A percentile compares a stretch with the other conserved stretches of the same genome.
These are phyloP conservation scores for Steatornis caripensis DNA, from an alignment of 2,113 vertebrate genomes.

Conservation along the genomic window DNA sequence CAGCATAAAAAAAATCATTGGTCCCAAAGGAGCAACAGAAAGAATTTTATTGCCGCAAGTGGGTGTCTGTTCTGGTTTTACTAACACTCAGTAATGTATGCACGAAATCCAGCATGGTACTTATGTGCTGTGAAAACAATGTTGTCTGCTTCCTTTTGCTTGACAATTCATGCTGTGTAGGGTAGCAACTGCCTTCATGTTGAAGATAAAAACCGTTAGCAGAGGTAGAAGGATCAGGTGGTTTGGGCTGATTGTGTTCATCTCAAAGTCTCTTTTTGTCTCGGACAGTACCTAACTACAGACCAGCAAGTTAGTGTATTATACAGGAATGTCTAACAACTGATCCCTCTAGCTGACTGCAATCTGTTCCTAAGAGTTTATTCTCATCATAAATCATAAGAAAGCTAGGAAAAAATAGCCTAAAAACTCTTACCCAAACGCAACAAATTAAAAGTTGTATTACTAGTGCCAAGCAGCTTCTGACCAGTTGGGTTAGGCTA, in stretches of 20 bases:
- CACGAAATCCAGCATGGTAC: conserved; percentile 47
- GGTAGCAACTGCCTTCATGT: background rate
- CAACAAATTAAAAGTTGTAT: background rate
- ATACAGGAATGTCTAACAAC: background rate
- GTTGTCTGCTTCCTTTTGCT: conserved; percentile 10
- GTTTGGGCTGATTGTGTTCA: background rate
- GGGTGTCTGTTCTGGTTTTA: conserved; percentile 66
- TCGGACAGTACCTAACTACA: background rate
- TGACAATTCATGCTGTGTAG: background rate
- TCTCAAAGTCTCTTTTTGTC: background rate
- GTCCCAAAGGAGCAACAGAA: conserved; percentile 41
- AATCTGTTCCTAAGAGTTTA: background rate
- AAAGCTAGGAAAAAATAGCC: background rate
- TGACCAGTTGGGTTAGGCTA: background rate
- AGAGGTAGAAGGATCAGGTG: background rate
- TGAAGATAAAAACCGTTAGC: background rate
- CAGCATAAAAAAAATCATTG: conserved; percentile 62
- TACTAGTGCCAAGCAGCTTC: background rate
- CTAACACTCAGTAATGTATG: conserved; percentile 53
- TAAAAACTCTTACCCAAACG: background rate
- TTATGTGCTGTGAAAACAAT: conserved; percentile 37
- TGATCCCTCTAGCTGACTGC: background rate
- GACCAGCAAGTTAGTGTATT: background rate
- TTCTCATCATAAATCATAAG: background rate
- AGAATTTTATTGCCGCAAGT: conserved; percentile 47